These are phyloP conservation scores for Pinna nobilis DNA, from an alignment of 1,140 invertebrate genomes.

Conservation along the genomic window DNA sequence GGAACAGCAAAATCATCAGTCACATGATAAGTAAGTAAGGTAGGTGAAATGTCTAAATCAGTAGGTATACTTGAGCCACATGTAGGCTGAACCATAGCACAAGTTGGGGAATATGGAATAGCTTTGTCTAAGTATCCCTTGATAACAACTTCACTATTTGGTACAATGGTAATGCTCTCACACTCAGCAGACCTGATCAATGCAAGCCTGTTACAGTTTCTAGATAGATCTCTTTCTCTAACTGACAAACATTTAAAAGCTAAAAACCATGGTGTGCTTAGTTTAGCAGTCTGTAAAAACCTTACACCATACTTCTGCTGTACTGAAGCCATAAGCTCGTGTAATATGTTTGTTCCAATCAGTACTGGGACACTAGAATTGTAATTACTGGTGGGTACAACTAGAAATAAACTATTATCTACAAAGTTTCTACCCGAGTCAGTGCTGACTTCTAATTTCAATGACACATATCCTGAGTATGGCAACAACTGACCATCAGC, in stretches of 20 bases:
- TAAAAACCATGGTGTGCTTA: constrained; percentile 32
- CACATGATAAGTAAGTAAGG: neutral
- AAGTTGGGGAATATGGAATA: neutral
- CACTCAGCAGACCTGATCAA: neutral
- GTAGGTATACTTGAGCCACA: neutral
- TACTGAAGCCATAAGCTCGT: neutral
- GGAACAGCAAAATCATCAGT: neutral
- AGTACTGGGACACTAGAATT: constrained; percentile 18
- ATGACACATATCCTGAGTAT: too few species aligned
- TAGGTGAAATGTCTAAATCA: constrained; percentile 17
- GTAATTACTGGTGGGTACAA: too few species aligned
- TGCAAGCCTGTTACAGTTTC: neutral
- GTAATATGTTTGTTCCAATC: constrained; percentile 25
- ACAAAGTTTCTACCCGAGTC: too few species aligned
- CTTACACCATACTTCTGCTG: constrained; percentile 16
- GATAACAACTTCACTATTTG: constrained; percentile 6
- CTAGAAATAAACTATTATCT: too few species aligned
- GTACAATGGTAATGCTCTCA: neutral
- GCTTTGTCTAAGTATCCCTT: constrained; percentile 16
- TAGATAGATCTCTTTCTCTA: constrained; percentile 14
- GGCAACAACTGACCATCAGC: constrained; percentile 45
- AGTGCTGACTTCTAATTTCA: too few species aligned
- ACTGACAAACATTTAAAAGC: constrained; percentile 15
- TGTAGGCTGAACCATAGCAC: constrained; percentile 13
- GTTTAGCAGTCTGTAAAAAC: constrained; percentile 13